These are phyloP conservation scores for Coranthus polyacanthus DNA, from an alignment of 2,797 vertebrate genomes.

Conservation along the genomic window DNA sequence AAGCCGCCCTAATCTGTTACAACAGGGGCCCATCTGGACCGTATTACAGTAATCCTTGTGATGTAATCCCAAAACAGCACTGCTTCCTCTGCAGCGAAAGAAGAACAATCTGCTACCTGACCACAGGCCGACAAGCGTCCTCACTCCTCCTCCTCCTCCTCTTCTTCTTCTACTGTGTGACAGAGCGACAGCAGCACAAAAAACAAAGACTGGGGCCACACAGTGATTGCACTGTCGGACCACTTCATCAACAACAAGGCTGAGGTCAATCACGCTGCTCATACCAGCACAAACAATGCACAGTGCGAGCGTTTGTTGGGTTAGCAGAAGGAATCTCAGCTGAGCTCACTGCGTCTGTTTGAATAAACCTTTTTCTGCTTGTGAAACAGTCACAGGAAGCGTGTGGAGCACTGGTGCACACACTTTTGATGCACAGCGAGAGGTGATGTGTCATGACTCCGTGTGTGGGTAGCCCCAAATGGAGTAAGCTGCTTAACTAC, in stretches of 20 bases:
- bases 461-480: conserved; percentile 47
- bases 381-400: conserved; percentile 67
- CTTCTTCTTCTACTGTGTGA: not conserved
- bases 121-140: conserved; percentile 15
- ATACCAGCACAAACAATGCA: conserved; percentile 19
- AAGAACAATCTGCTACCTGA: conserved; percentile 56
- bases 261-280: conserved; percentile 4
- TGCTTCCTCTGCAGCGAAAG: conserved; percentile 53
- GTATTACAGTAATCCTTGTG: conserved; percentile 83
- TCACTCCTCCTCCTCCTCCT: not conserved
- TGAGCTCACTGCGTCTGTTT: conserved; percentile 1
- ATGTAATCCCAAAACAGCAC: conserved; percentile 80
- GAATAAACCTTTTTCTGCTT: conserved; percentile 16
- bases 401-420: conserved; percentile 21
- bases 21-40: conserved; percentile 79
- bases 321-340: not conserved
- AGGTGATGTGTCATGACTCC: conserved; percentile 45
- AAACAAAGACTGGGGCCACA: conserved; percentile 19
- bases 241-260: conserved; percentile 38
- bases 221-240: conserved; percentile 27
- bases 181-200: conserved; percentile 19
- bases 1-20: conserved; percentile 74
- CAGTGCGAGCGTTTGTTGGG: not conserved
- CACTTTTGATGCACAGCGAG: conserved; percentile 19
- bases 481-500: conserved; percentile 48